These are phyloP conservation scores for Ptycholaimellus sp. DNA, from an alignment of 2,888 invertebrate genomes.

Conservation along the genomic window DNA sequence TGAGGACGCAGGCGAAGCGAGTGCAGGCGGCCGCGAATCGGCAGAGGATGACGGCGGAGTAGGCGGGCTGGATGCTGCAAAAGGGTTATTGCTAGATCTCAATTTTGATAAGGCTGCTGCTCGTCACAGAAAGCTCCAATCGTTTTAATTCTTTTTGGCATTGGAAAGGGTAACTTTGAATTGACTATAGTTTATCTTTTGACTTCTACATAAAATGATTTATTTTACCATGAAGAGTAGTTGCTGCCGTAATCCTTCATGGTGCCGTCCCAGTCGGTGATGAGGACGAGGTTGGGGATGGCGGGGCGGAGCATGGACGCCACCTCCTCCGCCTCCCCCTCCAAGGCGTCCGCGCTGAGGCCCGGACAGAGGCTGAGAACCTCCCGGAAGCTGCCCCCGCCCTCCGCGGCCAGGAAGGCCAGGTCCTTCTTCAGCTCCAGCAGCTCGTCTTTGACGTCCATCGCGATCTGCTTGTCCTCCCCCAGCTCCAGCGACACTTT, in stretches of 20 bases:
- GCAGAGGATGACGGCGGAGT: conserved; percentile 20
- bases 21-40: conserved; percentile 15
- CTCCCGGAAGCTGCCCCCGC: no score
- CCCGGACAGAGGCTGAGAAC: neutral
- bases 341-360: neutral
- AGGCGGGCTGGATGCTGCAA: conserved; percentile 22
- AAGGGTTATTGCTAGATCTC: no score
- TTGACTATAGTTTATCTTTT: no score
- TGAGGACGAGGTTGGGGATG: conserved; percentile 9
- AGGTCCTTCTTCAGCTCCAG: neutral
- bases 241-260: conserved; percentile 25
- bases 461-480: neutral
- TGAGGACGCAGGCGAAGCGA: conserved; percentile 19
- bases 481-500: neutral
- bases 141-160: no score
- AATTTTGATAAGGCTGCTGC: no score
- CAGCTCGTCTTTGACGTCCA: conserved; percentile 1
- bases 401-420: neutral
- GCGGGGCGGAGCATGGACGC: neutral
- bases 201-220: no score
- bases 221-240: conserved; percentile 17
- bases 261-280: conserved; percentile 26
- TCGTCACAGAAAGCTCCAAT: no score
- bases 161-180: no score
- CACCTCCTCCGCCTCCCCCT: neutral